Conservation (phyloP, 2,888 invertebrate species). For the Miltochrista miniata region DNA sequence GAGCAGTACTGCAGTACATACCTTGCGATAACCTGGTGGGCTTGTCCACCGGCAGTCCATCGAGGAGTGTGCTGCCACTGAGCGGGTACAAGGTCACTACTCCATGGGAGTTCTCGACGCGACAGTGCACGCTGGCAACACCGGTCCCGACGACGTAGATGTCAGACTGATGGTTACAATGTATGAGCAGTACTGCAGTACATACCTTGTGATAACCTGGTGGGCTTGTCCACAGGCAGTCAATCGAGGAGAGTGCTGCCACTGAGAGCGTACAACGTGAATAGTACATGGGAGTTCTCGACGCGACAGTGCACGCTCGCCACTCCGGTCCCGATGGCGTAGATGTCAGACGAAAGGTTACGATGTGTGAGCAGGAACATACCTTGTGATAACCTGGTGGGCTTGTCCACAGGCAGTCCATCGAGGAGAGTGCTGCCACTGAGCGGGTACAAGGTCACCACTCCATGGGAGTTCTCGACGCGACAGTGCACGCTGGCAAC, state of each 20-base stretch:
- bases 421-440: conserved; percentile 89
- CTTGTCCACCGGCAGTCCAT: conserved; percentile 87
- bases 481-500: conserved; percentile 89
- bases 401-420: conserved; percentile 87
- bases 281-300: conserved; percentile 92
- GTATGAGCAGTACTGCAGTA: too few relatives aligned
- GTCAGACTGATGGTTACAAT: too few relatives aligned
- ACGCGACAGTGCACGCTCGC: conserved; percentile 91
- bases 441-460: conserved; percentile 92
- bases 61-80: conserved; percentile 87
- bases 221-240: conserved; percentile 86
- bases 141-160: background rate
- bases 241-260: conserved; percentile 90
- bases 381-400: conserved; percentile 93
- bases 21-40: conserved; percentile 93
- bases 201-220: conserved; percentile 91
- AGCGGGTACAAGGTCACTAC: conserved; percentile 93
- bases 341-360: background rate
- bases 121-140: conserved; percentile 88
- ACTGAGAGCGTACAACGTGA: conserved; percentile 91
- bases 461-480: conserved; percentile 92
- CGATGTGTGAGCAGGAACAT: too few relatives aligned
- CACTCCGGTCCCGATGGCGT: too few relatives aligned
- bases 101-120: conserved; percentile 93
- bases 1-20: too few relatives aligned